phyloP scores from a whole-genome alignment of 2,888 invertebrate genomes.

The Oscheius myriophilus region DNA sequence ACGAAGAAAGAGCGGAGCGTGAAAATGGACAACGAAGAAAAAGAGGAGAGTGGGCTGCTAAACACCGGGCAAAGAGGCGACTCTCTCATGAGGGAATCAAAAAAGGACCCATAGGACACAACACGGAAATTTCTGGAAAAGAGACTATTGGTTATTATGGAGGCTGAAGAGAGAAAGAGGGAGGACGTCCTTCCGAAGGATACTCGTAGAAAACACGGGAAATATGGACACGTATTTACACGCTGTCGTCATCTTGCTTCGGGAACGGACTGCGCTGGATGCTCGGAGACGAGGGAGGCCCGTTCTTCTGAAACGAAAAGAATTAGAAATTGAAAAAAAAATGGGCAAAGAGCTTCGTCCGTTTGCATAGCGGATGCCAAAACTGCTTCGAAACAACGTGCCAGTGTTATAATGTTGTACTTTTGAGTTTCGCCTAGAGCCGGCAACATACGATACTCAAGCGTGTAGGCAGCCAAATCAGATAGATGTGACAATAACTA shows the following conservation, averaged over 20 bases:
- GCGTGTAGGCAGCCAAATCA: too few species aligned
- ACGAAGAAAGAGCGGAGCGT: too few species aligned
- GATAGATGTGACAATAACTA: too few species aligned
- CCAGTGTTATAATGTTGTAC: too few species aligned
- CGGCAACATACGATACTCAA: too few species aligned
- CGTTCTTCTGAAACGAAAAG: conserved; percentile 31
- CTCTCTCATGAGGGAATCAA: not conserved
- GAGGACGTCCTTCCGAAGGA: conserved; percentile 25
- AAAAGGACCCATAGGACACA: conserved; percentile 20
- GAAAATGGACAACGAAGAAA: not conserved
- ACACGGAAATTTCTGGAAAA: not conserved
- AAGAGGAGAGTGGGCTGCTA: not conserved
- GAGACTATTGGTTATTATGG: not conserved
- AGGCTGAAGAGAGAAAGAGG: not conserved
- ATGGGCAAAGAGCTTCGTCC: not conserved
- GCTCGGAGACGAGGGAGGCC: conserved; percentile 37
- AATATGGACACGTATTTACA: conserved; percentile 5
- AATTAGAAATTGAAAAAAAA: not conserved
- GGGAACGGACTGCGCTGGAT: conserved; percentile 47
- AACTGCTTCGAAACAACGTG: too few species aligned
- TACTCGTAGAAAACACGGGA: not conserved
- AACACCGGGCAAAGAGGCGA: conserved; percentile 4
- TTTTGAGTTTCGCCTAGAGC: too few species aligned
- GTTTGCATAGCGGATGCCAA: too few species aligned
- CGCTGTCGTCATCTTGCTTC: conserved; percentile 42